A percentile compares a stretch with the other conserved stretches of the same genome.
Evolutionary conservation across 2,888 invertebrate genomes (phyloP).

Genomic region (Onthophagus sagittarius): DNA sequence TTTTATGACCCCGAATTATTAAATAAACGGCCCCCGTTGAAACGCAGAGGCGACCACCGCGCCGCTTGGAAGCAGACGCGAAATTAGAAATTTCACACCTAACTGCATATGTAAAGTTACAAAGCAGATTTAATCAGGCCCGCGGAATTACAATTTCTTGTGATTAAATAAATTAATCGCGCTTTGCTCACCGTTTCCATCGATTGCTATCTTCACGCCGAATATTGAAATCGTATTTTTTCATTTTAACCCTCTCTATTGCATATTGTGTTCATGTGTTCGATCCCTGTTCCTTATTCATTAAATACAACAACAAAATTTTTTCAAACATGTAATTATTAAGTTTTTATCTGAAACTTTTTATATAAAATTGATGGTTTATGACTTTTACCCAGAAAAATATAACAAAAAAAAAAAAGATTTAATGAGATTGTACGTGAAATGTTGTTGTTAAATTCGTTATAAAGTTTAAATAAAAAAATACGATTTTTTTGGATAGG

Average conservation of each 20-base stretch:
- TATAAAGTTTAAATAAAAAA: not conserved
- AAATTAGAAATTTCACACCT: slow-evolving; percentile 12
- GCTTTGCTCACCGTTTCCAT: not conserved
- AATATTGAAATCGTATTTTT: not conserved
- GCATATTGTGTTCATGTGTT: no score
- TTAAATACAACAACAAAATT: no score
- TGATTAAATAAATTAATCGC: slow-evolving; percentile 7
- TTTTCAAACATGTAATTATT: no score
- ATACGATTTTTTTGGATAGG: not conserved
- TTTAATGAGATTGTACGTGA: no score
- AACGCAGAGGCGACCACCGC: not conserved
- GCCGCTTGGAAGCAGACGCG: not conserved
- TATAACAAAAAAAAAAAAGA: no score
- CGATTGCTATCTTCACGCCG: not conserved
- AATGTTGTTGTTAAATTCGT: no score
- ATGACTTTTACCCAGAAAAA: no score
- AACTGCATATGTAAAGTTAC: slow-evolving; percentile 11
- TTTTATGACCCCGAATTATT: slow-evolving; percentile 7
- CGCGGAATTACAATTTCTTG: slow-evolving; percentile 7
- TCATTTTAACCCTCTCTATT: no score
- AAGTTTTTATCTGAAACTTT: no score
- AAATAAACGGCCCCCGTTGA: not conserved
- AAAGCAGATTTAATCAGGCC: slow-evolving; percentile 11
- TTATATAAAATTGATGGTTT: no score
- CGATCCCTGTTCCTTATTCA: no score